These are phyloP conservation scores for Azemiops feae DNA, from an alignment of 2,113 vertebrate genomes.

Conservation along the genomic window DNA sequence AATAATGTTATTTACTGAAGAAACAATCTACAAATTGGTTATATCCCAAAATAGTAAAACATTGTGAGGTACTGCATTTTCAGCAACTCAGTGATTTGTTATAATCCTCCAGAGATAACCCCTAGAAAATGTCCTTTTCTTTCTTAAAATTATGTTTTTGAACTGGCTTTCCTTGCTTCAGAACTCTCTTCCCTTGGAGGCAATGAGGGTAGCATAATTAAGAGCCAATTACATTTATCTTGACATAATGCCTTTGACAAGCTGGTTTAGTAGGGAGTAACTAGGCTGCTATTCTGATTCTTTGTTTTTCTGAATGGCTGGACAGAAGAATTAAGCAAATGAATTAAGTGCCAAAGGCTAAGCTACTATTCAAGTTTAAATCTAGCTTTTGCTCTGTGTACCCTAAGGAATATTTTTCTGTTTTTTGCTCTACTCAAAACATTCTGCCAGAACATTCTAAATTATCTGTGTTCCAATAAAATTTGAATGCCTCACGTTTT, in stretches of 20 bases:
- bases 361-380: neutral
- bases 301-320: neutral
- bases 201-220: neutral
- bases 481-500: neutral
- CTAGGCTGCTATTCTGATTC: neutral
- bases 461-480: neutral
- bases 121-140: neutral
- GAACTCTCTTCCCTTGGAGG: neutral
- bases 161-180: neutral
- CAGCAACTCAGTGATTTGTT: neutral
- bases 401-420: neutral
- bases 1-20: neutral
- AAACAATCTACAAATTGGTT: neutral
- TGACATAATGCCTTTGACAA: neutral
- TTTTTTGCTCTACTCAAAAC: neutral
- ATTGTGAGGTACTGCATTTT: neutral
- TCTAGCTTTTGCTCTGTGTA: neutral
- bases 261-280: neutral
- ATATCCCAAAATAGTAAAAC: neutral
- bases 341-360: neutral
- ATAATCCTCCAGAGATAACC: neutral
- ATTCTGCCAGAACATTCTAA: neutral
- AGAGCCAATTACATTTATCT: neutral
- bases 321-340: neutral
- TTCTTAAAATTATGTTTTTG: neutral